Percentiles rank a stretch among this genome's conserved stretches.
phyloP scores from a whole-genome alignment of 2,888 invertebrate species.

The Drosophila acutilabella region DNA sequence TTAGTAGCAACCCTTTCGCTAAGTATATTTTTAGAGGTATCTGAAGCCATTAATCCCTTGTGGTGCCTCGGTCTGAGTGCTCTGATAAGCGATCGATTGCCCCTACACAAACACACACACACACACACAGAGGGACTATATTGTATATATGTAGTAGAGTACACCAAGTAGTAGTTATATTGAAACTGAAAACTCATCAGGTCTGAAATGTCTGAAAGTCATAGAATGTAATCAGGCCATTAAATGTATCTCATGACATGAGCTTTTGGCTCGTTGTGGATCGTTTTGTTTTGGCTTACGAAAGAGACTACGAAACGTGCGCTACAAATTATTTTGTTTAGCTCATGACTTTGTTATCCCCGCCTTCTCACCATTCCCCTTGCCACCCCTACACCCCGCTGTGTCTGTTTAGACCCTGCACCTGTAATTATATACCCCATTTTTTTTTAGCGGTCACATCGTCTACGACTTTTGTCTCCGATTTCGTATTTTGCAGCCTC shows the following conservation, averaged over 20 bases:
- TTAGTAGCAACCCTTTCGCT: neutral
- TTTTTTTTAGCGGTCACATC: neutral
- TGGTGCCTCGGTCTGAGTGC: slow-evolving; percentile 43
- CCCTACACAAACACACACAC: slow-evolving; percentile 1
- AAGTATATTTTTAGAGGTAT: slow-evolving; percentile 28
- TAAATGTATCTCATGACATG: slow-evolving; percentile 56
- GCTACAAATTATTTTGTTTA: slow-evolving; percentile 22
- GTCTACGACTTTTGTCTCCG: slow-evolving; percentile 44
- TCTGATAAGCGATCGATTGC: slow-evolving; percentile 68
- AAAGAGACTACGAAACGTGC: slow-evolving; percentile 49
- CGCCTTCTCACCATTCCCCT: neutral
- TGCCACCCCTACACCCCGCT: neutral
- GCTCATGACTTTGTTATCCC: neutral
- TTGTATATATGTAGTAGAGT: slow-evolving; percentile 1
- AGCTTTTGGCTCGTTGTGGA: slow-evolving; percentile 14
- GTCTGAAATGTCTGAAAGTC: slow-evolving; percentile 44
- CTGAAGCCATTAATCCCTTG: slow-evolving; percentile 54
- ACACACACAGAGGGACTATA: neutral
- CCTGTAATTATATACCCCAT: slow-evolving; percentile 2
- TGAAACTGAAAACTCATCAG: slow-evolving; percentile 35
- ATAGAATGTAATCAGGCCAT: slow-evolving; percentile 66
- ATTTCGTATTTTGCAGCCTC: slow-evolving; percentile 60
- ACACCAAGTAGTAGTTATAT: neutral
- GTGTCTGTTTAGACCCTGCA: slow-evolving; percentile 13
- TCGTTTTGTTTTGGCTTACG: slow-evolving; percentile 33